These are phyloP conservation scores for Ditylenchus weischeri DNA, from an alignment of 2,888 invertebrate species.

Conservation along the genomic window DNA sequence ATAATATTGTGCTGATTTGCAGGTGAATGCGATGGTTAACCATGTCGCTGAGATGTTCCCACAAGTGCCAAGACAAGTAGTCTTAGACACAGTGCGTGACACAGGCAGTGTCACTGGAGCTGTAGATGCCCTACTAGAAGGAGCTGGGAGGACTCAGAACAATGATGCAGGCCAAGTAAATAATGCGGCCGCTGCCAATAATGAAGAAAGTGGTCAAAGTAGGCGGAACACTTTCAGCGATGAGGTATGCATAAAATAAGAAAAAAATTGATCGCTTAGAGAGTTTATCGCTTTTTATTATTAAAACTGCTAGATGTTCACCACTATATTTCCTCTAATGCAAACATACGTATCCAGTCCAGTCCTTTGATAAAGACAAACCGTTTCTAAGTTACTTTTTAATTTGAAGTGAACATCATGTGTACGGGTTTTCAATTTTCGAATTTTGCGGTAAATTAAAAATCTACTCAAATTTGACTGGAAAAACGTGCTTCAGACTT, in stretches of 20 bases:
- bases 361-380: background rate
- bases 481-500: too few relatives aligned
- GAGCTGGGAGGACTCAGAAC: slow-evolving; percentile 9
- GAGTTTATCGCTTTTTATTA: too few relatives aligned
- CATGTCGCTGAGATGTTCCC: slow-evolving; percentile 37
- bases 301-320: too few relatives aligned
- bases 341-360: too few relatives aligned
- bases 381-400: background rate
- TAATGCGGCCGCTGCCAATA: slow-evolving; percentile 15
- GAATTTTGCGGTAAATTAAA: too few relatives aligned
- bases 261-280: too few relatives aligned
- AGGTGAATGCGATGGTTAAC: slow-evolving; percentile 28
- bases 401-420: too few relatives aligned
- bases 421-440: too few relatives aligned
- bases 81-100: slow-evolving; percentile 2
- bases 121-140: slow-evolving; percentile 24
- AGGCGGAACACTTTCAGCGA: slow-evolving; percentile 3
- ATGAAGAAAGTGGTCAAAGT: background rate
- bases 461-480: too few relatives aligned
- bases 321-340: too few relatives aligned
- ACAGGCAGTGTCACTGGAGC: slow-evolving; percentile 22
- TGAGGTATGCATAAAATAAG: background rate
- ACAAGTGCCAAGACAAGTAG: slow-evolving; percentile 15
- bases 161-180: background rate
- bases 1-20: background rate